Base-by-base conservation (phyloP, 2,888 invertebrate species). In the Caenorhabditis virilis region DNA sequence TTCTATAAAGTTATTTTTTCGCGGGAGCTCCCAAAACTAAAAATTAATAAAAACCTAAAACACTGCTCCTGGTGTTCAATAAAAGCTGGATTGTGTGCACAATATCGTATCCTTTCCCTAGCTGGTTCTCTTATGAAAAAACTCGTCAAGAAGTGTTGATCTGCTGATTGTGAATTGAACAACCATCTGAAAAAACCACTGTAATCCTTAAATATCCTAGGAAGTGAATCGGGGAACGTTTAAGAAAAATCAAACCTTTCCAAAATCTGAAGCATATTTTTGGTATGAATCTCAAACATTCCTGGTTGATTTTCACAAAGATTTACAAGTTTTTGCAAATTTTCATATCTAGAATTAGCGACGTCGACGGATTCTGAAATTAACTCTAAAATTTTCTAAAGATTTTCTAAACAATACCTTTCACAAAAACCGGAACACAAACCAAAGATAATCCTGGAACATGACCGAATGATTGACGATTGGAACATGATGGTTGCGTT, bases 31-130 rank as follows among this genome's bases (percentile, higher is more conserved):
- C 43, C 22, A 27, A 16, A 16, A 13, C n/a, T n/a, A 45, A 51
- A 16, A 25, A 50, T 11, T 54, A 47, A n/a, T 33, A 22, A 27
- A n/a, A 33, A 62, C 61, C 56, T 47, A 45, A 52, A 43, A 39
- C 62, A 62, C 35, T 62, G 62, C 11, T 62, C 62, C 33, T 56
- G 62, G 5, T 52, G 56, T 42, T 62, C 76, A 16, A 67, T 56
- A 43, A 69, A 65, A 3, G 77, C 78, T 11, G 78, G 78, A 61
- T 79, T 78, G 62, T 79, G 79, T 2, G 61, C 74, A 55, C 79
- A 79, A 1, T 39, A 26, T 6, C 70, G 41, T 13, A 78, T 62
- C 27, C 79, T 54, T 6, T 47, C 33, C 13, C 49, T 45, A 9
- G 74, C 62, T 7, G 74, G 43, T 15, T 65, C 66, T 22, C 68